Evolutionary conservation across 2,797 vertebrate genomes (phyloP), one percentile per base, ranked within the genome.

Genomic region (Rhynchotus rufescens): DNA sequence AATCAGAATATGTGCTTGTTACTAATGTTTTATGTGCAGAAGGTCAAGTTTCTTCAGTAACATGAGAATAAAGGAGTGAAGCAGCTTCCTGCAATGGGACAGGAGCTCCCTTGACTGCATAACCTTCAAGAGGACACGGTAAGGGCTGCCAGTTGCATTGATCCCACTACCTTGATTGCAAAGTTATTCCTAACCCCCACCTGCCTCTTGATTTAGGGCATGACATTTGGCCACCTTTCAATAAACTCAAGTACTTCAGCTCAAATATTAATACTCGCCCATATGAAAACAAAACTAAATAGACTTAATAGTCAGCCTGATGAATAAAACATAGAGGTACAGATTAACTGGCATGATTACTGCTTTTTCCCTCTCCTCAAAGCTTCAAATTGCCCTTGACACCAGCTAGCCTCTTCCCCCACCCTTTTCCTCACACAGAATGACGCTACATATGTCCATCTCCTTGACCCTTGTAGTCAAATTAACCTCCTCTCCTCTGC

Each of bases 211-310:
- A 10, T 76, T 49, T 34, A 59, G 34, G 54, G 10, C n/a, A 65
- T 22, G 44, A 42, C 12, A 34, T 45, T 49, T 23, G 64, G 8
- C 12, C 34, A 34, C 34, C 38, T 56, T 77, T 59, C 45, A 65
- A 65, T 56, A 77, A 15, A 25, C 5, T 0, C 0, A 0, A 73
- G 10, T 17, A 65, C 36, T 68, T 61, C 17, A 73, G 56, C 25
- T 67, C 36, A 69, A 11, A n/a, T 36, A 71, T 73, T 54, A 60
- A 91, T 73, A 32, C 30, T 83, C 7, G 25, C 25, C 19, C 36
- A 22, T 4, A 16, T 26, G 32, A 61, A 44, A 42, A 36, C 28
- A 69, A 38, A 73, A 14, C 12, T n/a, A 49, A 84, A 20, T 69
- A 28, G 40, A 40, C 28, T 16, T 8, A 76, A 4, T 36, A 36